Base-by-base conservation (phyloP, 2,797 vertebrate genomes). In the Centroberyx gerrardi region DNA sequence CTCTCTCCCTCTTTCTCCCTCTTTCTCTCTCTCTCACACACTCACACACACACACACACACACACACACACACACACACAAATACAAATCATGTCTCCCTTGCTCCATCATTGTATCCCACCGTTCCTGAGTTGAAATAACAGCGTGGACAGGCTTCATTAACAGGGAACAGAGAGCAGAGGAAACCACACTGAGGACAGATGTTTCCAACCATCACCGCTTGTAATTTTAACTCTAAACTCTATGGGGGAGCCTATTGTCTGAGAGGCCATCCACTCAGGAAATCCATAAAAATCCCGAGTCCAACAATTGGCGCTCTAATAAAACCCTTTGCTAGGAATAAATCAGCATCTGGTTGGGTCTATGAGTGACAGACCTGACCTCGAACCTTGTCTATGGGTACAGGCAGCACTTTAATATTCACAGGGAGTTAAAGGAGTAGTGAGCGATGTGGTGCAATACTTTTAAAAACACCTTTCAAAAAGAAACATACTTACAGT, bases 131-230 rank as follows among this genome's bases (percentile, higher is more conserved):
- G 81, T 88, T 90, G 83, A 87, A 88, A 90, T 87, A 88, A 86
- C 84, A 78, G 54, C 64, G 84, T 53, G 78, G 88, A 90, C 80
- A 91, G 73, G 90, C 86, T 87, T 84, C 67, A 92, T 92, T 91
- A 91, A 66, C 80, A 74, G 18, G 51, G 73, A 88, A 89, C 88
- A 90, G 78, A 90, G 82, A 83, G 78, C 62, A 76, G 65, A 87
- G 67, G 76, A 80, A 87, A 80, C 74, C 76, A 83, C 72, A 76
- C 65, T 46, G 31, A 67, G 58, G 78, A 84, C 83, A 90, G 72
- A 90, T 88, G 87, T 88, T 88, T 92, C 82, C 81, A 82, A 82
- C 83, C 70, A 81, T 60, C 18, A 18, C 42, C 73, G 78, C 22
- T 46, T 73, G 68, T 55, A 70, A 71, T 76, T 71, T 77, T 33